Evolutionary conservation across 2,113 vertebrate genomes (phyloP).

Genomic region (Ceratotherium simum): DNA sequence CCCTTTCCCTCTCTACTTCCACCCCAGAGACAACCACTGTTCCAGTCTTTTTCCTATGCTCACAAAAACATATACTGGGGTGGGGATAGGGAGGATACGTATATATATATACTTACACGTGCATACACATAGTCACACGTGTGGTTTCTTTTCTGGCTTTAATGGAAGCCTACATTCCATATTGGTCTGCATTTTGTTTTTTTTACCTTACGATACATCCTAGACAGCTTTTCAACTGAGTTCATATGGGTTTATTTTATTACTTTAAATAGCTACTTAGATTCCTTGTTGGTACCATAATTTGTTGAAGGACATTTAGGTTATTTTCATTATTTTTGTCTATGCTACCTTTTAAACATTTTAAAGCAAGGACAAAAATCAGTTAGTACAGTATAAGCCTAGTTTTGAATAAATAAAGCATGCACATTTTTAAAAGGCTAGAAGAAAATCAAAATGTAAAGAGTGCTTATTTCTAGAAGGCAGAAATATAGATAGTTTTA

Average conservation of each 20-base stretch:
- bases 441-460: neutral
- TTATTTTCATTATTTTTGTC: constrained; percentile 34
- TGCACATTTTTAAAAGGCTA: neutral
- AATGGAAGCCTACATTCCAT: neutral
- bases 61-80: neutral
- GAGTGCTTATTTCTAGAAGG: neutral
- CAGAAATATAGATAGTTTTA: neutral
- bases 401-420: constrained; percentile 32
- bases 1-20: neutral
- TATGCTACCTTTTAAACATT: constrained; percentile 4
- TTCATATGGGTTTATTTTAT: neutral
- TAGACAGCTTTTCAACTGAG: neutral
- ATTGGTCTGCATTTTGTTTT: neutral
- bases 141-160: neutral
- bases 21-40: neutral
- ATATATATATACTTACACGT: neutral
- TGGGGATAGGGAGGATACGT: neutral
- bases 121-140: neutral
- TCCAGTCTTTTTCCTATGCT: neutral
- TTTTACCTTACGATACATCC: neutral
- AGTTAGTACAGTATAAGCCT: neutral
- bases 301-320: neutral
- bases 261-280: constrained; percentile 24
- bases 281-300: neutral
- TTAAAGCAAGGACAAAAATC: constrained; percentile 40